Evolutionary conservation across 1,140 invertebrate genomes (phyloP).

Genomic region (Pseudomyrmex gracilis): DNA sequence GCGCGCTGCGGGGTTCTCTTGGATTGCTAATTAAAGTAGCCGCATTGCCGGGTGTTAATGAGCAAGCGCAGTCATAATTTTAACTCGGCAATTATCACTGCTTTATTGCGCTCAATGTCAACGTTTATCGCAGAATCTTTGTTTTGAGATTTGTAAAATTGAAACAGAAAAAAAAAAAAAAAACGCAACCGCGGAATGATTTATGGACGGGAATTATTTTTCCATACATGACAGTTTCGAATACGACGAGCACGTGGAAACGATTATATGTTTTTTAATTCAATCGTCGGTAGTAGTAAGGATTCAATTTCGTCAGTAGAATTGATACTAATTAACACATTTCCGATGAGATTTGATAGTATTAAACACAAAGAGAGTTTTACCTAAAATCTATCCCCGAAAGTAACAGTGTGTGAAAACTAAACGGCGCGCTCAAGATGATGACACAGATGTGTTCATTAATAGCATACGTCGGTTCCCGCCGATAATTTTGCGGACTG

Average conservation of each 20-base stretch:
- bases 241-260: not conserved
- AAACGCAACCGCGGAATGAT: no score
- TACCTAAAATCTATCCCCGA: constrained; percentile 22
- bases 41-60: constrained; percentile 76
- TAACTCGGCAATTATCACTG: constrained; percentile 78
- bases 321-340: no score
- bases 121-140: constrained; percentile 66
- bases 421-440: constrained; percentile 44
- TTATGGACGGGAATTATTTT: no score
- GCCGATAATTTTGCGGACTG: constrained; percentile 50
- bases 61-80: constrained; percentile 71
- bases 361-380: constrained; percentile 12
- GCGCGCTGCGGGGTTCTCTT: constrained; percentile 54
- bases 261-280: constrained; percentile 27
- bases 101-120: constrained; percentile 76
- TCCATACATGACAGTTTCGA: not conserved
- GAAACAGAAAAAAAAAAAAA: no score
- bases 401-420: constrained; percentile 26
- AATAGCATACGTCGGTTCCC: constrained; percentile 74
- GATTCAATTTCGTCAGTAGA: not conserved
- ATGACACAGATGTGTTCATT: constrained; percentile 75
- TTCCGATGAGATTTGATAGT: no score
- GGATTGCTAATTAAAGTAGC: constrained; percentile 75
- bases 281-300: not conserved
- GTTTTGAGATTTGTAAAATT: no score